Evolutionary conservation across 2,113 vertebrate species (phyloP).

Genomic region (Calidris pugnax): DNA sequence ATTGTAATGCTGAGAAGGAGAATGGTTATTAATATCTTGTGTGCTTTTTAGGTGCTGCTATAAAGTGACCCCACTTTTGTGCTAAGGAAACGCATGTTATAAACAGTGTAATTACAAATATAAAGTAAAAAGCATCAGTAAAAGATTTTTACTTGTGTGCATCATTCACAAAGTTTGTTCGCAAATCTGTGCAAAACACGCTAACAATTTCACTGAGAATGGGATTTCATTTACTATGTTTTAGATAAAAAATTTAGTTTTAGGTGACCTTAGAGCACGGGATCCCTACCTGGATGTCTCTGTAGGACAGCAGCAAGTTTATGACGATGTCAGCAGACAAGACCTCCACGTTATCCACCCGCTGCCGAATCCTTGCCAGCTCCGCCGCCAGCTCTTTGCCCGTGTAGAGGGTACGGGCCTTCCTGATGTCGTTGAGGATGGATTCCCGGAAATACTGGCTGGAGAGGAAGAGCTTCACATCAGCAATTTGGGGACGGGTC

Average conservation of each 20-base stretch:
- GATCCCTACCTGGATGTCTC: conserved; percentile 92
- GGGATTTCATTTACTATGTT: not conserved
- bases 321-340: conserved; percentile 96
- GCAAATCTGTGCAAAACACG: not conserved
- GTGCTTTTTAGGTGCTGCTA: not conserved
- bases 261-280: not conserved
- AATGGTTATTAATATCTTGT: not conserved
- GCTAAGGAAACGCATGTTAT: not conserved
- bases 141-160: not conserved
- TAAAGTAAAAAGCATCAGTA: not conserved
- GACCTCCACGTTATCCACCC: conserved; percentile 94
- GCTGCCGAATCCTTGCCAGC: conserved; percentile 90
- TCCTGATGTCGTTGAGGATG: conserved; percentile 94
- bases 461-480: conserved; percentile 18
- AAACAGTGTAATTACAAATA: not conserved
- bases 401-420: conserved; percentile 89
- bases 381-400: conserved; percentile 91
- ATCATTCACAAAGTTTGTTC: not conserved
- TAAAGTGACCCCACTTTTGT: not conserved
- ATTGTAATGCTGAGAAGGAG: not conserved
- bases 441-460: conserved; percentile 96
- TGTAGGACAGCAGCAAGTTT: conserved; percentile 94
- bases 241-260: not conserved
- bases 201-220: not conserved
- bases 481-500: not conserved